Base-by-base conservation (phyloP, 2,797 vertebrate genomes). In the Avahi laniger region DNA sequence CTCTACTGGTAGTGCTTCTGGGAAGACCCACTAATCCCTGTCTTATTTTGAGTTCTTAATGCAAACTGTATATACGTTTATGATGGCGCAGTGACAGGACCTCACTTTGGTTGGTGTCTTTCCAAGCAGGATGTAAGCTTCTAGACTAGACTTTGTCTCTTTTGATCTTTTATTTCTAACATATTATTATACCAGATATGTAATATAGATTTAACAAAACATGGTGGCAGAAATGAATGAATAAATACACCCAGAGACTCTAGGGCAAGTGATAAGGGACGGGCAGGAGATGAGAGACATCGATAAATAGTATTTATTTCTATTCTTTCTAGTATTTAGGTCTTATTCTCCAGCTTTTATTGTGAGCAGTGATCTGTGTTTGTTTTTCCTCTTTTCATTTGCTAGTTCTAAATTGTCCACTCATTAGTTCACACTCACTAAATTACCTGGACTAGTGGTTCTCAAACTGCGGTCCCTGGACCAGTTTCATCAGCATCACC, bases 121-220 rank as follows among this genome's bases (percentile, higher is more conserved):
- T 30, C 17, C 46, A 92, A 35, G 33, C 48, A 48, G 61, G 43
- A 48, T 76, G 24, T 33, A 85, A 89, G 12, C 50, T 67, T 91
- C 85, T 85, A 93, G 48, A 52, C 61, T 83, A 24, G 57, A 82
- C 33, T 69, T 91, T 35, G 33, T 88, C 35, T 84, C 18, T 59
- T 61, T 78, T 93, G 65, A 28, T 85, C 72, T 95, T 90, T 80
- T 70, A 35, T 91, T 84, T 92, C 67, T 87, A 88, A 84, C 2
- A 15, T 61, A 33, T 7, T 73, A 5, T 82, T 30, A 11, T 95
- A 35, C 24, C 79, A 82, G 41, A 41, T 13, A 94, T 91, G n/a
- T 43, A 83, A 89, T 33, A 63, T 61, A 75, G 72, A 95, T 43
- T n/a, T 18, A 43, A 6, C 80, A 67, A 57, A 65, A 75, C 20